Conservation (phyloP, 2,888 invertebrate species). For the Hemistola chrysoprasaria region DNA sequence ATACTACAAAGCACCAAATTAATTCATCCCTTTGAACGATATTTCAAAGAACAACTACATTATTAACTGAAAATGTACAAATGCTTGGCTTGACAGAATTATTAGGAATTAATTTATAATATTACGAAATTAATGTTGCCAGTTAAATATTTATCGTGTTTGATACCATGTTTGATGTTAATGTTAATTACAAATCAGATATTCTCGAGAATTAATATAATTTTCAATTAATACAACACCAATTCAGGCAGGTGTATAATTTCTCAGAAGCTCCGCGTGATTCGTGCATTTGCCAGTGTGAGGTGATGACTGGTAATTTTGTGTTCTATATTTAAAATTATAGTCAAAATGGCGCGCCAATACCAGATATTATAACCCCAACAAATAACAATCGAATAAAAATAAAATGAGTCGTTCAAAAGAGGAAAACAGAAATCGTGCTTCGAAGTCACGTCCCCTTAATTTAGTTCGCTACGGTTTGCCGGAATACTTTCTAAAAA, state of each 20-base stretch:
- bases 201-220: too few species aligned
- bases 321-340: constrained; percentile 2
- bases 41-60: constrained; percentile 2
- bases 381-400: constrained; percentile 36
- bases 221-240: too few species aligned
- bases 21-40: background rate
- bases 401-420: constrained; percentile 30
- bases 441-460: constrained; percentile 52
- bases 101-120: constrained; percentile 15
- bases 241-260: constrained; percentile 1
- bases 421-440: constrained; percentile 47
- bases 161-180: background rate
- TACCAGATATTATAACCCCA: constrained; percentile 11
- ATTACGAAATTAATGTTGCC: constrained; percentile 4
- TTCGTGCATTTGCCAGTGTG: too few species aligned
- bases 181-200: background rate
- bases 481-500: constrained; percentile 47
- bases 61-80: constrained; percentile 7
- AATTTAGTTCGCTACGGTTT: constrained; percentile 56
- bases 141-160: constrained; percentile 6
- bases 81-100: constrained; percentile 8
- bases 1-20: too few species aligned
- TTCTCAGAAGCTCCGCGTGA: too few species aligned
- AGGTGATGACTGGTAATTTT: too few species aligned
- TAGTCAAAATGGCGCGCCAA: constrained; percentile 5